Conservation (phyloP, 2,888 invertebrate species). For the Aspidapion aeneum region DNA sequence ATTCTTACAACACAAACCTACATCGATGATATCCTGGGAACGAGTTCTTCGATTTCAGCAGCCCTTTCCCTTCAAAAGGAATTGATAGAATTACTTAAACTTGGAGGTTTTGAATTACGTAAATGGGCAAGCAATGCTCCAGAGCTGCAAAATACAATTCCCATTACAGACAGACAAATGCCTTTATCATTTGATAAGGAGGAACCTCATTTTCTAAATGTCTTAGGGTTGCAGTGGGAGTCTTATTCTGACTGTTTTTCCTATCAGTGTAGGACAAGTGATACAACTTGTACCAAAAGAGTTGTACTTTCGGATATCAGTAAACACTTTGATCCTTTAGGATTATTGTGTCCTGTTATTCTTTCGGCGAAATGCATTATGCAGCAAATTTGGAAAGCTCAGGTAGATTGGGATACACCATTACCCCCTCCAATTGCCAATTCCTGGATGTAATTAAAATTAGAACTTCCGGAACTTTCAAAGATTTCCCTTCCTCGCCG, state of each 20-base stretch:
- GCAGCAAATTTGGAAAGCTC: not conserved
- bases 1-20: slow-evolving; percentile 2
- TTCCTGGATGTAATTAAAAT: not conserved
- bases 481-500: not conserved
- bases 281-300: not conserved
- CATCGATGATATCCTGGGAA: slow-evolving; percentile 7
- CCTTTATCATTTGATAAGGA: too few species aligned
- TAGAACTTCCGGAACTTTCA: slow-evolving; percentile 1
- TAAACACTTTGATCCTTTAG: not conserved
- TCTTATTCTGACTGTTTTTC: not conserved
- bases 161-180: not conserved
- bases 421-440: too few species aligned
- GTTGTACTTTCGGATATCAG: not conserved
- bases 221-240: slow-evolving; percentile 5
- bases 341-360: slow-evolving; percentile 3
- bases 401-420: not conserved
- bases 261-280: not conserved
- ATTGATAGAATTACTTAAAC: too few species aligned
- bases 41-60: not conserved
- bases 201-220: not conserved
- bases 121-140: slow-evolving; percentile 9
- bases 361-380: slow-evolving; percentile 7
- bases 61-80: slow-evolving; percentile 6
- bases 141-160: not conserved
- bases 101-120: slow-evolving; percentile 1